These are phyloP conservation scores for Pterocles burchelli DNA, from an alignment of 2,113 vertebrate genomes.

Conservation along the genomic window DNA sequence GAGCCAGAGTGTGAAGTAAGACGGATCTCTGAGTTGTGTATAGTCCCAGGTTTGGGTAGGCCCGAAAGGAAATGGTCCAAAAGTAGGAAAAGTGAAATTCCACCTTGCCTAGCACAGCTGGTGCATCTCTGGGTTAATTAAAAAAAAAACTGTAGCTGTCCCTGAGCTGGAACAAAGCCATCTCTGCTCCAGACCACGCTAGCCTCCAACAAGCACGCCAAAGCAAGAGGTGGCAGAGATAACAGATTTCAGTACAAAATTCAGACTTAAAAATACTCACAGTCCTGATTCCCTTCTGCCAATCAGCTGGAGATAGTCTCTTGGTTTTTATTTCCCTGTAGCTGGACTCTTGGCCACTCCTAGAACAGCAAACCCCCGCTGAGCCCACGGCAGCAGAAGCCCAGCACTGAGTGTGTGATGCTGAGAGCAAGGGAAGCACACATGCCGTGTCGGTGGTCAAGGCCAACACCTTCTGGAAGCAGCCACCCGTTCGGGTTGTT, in stretches of 20 bases:
- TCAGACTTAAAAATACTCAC: neutral
- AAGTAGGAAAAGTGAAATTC: neutral
- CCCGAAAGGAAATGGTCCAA: neutral
- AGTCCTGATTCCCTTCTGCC: neutral
- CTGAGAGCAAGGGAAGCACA: neutral
- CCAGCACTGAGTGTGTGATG: accelerated
- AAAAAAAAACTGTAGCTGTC: neutral
- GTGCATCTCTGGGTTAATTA: neutral
- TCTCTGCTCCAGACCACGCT: neutral
- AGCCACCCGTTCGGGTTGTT: neutral
- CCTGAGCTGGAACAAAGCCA: neutral
- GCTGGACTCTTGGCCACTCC: too few relatives aligned
- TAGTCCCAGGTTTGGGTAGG: neutral
- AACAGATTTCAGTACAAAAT: neutral
- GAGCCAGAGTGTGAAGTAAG: too few relatives aligned
- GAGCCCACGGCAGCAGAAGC: neutral
- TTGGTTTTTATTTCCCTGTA: neutral
- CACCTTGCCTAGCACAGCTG: too few relatives aligned
- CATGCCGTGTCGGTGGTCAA: neutral
- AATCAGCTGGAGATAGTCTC: neutral
- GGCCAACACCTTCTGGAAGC: neutral
- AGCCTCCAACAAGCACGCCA: neutral
- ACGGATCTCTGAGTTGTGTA: accelerated
- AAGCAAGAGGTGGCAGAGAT: neutral
- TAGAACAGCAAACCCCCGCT: neutral